These are phyloP conservation scores for Lithophane ornitopus DNA, from an alignment of 2,888 invertebrate genomes.

Conservation along the genomic window DNA sequence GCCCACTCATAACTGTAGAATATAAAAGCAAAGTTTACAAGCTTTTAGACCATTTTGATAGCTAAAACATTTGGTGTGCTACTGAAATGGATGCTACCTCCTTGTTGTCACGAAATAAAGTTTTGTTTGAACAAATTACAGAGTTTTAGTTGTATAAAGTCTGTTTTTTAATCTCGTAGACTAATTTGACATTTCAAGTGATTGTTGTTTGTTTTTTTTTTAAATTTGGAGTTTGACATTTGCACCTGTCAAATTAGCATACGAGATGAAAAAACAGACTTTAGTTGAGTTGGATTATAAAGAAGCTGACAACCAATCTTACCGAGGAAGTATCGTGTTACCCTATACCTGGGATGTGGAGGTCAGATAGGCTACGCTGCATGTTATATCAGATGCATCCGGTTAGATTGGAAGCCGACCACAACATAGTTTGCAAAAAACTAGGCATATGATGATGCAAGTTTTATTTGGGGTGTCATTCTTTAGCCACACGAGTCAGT, in stretches of 20 bases:
- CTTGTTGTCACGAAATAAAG: constrained; percentile 16
- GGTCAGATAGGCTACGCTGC: too few species aligned
- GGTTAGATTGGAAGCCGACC: background rate
- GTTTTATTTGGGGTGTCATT: too few species aligned
- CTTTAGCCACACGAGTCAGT: too few species aligned
- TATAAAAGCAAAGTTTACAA: constrained; percentile 63
- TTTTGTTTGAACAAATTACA: background rate
- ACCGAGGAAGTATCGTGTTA: background rate
- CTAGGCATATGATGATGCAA: background rate
- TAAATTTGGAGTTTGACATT: too few species aligned
- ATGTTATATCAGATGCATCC: background rate
- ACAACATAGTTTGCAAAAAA: background rate
- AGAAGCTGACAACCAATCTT: background rate
- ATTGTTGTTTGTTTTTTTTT: too few species aligned
- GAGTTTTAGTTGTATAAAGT: background rate
- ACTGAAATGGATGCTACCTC: constrained; percentile 30
- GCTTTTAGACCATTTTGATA: constrained; percentile 55
- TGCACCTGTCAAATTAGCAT: too few species aligned
- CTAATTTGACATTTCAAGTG: too few species aligned
- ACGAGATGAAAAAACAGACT: too few species aligned
- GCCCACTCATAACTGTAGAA: constrained; percentile 46
- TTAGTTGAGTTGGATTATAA: background rate
- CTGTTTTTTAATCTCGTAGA: too few species aligned
- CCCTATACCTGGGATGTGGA: background rate
- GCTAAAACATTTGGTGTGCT: constrained; percentile 34